Evolutionary conservation across 2,797 vertebrate genomes (phyloP), one percentile per base, ranked within the genome.

Genomic region (Chiloscyllium punctatum): DNA sequence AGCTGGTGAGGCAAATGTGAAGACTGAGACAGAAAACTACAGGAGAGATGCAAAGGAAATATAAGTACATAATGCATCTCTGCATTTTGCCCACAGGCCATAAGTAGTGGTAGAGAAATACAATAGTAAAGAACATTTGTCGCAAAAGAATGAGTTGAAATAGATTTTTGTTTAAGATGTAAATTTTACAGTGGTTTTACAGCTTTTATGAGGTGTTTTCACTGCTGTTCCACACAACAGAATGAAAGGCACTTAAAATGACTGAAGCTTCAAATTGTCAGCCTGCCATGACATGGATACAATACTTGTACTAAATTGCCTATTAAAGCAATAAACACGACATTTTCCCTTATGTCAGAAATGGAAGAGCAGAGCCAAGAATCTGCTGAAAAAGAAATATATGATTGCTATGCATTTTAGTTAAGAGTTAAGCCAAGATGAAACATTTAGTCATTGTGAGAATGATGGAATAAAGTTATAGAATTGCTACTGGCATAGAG

Each of bases 291-390:
- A 57, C 86, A 88, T 15, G 13, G 88, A n/a, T 68, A 91, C 57
- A 66, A 66, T 68, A 8, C 82, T 21, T 91, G 30, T 27, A 25
- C 33, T 91, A 91, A n/a, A 91, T 91, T 91, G 57, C 62, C 88
- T n/a, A 91, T 91, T 91, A 91, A 91, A 68, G 15, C 88, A 91
- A 68, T 66, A 91, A 91, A 91, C 88, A 68, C 2, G 68, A 91
- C 57, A n/a, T n/a, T 48, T 15, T n/a, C 62, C 57, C 33, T 37
- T 37, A 16, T 37, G 33, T 91, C 88, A 91, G 18, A 91, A 91
- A 68, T 91, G 6, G 66, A 91, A 66, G 62, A 91, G 33, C 18
- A 8, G 62, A 68, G 62, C 57, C 57, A 91, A 23, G 88, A 91
- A 66, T 66, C 33, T 37, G 33, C 68, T 53, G 57, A 23, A 91